These are phyloP conservation scores for Drosophila austrosaltans DNA, from an alignment of 2,888 invertebrate species.

Conservation along the genomic window DNA sequence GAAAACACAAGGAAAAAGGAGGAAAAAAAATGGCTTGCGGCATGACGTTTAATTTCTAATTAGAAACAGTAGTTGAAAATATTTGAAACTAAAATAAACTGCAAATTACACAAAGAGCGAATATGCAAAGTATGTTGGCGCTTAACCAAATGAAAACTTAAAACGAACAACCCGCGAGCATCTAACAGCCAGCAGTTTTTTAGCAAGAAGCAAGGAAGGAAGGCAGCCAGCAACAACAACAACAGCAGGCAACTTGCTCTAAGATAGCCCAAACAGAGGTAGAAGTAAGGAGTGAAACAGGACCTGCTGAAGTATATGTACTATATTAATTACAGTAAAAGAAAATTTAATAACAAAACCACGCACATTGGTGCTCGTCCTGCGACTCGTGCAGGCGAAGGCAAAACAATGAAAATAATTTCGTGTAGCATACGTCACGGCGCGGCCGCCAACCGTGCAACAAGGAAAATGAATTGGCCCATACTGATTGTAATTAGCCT, in stretches of 20 bases:
- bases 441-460: slow-evolving; percentile 44
- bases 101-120: slow-evolving; percentile 53
- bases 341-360: slow-evolving; percentile 42
- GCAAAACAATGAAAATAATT: slow-evolving; percentile 76
- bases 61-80: slow-evolving; percentile 35
- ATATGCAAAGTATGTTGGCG: slow-evolving; percentile 52
- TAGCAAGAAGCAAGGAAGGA: not conserved
- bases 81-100: slow-evolving; percentile 40
- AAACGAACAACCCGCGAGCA: slow-evolving; percentile 20
- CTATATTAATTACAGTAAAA: slow-evolving; percentile 19
- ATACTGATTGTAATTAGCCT: slow-evolving; percentile 83
- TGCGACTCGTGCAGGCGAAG: slow-evolving; percentile 29
- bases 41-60: slow-evolving; percentile 57
- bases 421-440: slow-evolving; percentile 71
- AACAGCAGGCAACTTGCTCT: not conserved
- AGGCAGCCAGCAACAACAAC: not conserved
- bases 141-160: slow-evolving; percentile 48
- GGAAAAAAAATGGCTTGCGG: slow-evolving; percentile 32
- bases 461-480: slow-evolving; percentile 81
- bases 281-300: slow-evolving; percentile 1
- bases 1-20: not conserved
- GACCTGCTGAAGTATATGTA: not conserved
- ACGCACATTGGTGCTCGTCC: slow-evolving; percentile 15
- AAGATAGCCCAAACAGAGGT: not conserved
- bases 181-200: not conserved